phyloP scores from a whole-genome alignment of 2,888 invertebrate genomes.

The Eubasilissa splendida region DNA sequence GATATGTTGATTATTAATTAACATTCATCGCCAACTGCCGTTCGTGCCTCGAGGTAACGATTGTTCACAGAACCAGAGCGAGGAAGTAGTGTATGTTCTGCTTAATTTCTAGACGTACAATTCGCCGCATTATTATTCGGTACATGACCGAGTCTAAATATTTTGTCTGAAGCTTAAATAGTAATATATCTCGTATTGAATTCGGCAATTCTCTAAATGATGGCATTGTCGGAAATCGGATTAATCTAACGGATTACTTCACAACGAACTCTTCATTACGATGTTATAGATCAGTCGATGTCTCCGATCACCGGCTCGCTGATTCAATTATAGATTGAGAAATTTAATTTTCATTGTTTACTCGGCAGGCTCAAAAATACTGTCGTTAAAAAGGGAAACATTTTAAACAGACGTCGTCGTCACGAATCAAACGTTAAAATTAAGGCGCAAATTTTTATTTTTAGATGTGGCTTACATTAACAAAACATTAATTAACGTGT shows the following conservation, averaged over 20 bases:
- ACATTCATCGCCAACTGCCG: too few relatives aligned
- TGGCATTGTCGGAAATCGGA: not conserved
- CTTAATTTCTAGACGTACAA: too few relatives aligned
- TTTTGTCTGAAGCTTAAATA: not conserved
- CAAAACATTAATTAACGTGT: too few relatives aligned
- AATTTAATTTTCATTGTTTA: not conserved
- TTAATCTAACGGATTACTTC: not conserved
- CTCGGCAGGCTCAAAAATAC: not conserved
- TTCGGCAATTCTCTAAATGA: not conserved
- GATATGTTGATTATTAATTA: too few relatives aligned
- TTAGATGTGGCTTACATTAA: too few relatives aligned
- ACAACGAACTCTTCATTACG: not conserved
- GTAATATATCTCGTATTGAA: too few relatives aligned
- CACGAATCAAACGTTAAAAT: not conserved
- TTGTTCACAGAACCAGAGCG: too few relatives aligned
- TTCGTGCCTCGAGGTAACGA: too few relatives aligned
- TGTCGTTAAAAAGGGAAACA: not conserved
- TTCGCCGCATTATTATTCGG: too few relatives aligned
- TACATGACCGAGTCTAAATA: not conserved
- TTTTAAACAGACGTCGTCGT: not conserved
- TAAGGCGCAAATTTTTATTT: too few relatives aligned
- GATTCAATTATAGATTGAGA: conserved; percentile 3
- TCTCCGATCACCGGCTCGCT: not conserved
- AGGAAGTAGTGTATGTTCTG: too few relatives aligned
- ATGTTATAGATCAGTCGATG: not conserved